Conservation (phyloP, 2,797 vertebrate genomes). For the Acestrorhynchus altus region DNA sequence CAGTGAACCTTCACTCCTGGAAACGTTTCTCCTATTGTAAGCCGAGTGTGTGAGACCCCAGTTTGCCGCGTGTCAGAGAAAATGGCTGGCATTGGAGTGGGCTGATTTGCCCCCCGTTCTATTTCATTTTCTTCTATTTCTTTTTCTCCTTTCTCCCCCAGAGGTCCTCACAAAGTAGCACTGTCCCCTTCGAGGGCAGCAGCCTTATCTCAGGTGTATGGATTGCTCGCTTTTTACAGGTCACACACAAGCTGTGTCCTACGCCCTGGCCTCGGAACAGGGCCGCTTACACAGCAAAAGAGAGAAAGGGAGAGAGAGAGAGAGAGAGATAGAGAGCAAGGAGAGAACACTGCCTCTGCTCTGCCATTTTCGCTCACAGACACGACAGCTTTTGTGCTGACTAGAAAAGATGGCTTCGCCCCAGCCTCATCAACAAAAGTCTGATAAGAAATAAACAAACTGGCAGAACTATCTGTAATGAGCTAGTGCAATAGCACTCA, state of each 20-base stretch:
- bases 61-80: constrained; percentile 54
- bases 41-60: constrained; percentile 17
- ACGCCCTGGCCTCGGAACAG: constrained; percentile 52
- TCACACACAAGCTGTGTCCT: constrained; percentile 55
- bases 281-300: not conserved
- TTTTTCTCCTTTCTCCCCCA: constrained; percentile 52
- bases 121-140: constrained; percentile 1
- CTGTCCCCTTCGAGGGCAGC: constrained; percentile 62
- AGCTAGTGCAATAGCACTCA: constrained; percentile 54
- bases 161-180: constrained; percentile 60
- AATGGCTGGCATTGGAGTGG: constrained; percentile 57
- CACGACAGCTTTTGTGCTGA: constrained; percentile 46
- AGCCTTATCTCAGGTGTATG: constrained; percentile 64
- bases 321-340: not conserved
- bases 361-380: constrained; percentile 33
- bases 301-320: constrained; percentile 10
- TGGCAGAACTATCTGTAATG: constrained; percentile 55
- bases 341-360: not conserved
- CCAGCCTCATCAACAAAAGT: constrained; percentile 50
- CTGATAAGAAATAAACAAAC: constrained; percentile 49
- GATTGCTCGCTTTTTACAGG: constrained; percentile 64
- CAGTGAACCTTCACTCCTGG: constrained; percentile 1
- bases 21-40: constrained; percentile 19
- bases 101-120: not conserved
- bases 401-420: constrained; percentile 51